Percentiles rank a stretch among this genome's conserved stretches.
phyloP scores from a whole-genome alignment of 2,113 vertebrate genomes.

The Macrotus californicus region DNA sequence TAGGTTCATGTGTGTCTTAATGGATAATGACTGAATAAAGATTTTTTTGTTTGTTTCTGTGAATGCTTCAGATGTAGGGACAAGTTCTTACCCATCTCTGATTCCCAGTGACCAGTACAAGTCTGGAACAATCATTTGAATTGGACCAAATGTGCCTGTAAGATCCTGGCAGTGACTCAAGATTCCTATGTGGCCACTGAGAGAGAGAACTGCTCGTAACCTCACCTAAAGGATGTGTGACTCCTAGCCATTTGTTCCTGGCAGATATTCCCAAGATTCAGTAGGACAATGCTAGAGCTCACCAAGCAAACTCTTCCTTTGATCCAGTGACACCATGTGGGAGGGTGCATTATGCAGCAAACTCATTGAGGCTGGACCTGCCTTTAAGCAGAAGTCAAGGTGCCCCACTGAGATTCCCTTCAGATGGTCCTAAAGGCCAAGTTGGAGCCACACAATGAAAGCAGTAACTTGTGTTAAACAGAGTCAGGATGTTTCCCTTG shows the following conservation, averaged over 20 bases:
- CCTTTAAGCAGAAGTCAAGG: not conserved
- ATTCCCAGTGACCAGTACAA: not conserved
- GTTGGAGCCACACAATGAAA: not conserved
- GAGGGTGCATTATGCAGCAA: not conserved
- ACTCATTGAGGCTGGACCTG: rapidly evolving
- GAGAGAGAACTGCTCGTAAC: not conserved
- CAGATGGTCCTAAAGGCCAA: not conserved
- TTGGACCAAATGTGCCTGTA: not conserved
- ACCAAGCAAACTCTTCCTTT: not conserved
- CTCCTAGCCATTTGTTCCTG: not conserved
- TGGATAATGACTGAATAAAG: not conserved
- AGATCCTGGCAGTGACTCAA: not conserved
- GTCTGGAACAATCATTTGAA: not conserved
- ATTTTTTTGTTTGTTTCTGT: not conserved
- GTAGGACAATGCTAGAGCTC: not conserved
- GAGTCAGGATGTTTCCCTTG: not conserved
- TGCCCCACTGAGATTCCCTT: not conserved
- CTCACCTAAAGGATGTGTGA: not conserved
- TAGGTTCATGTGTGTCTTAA: not conserved
- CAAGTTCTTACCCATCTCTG: not conserved
- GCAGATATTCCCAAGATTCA: not conserved
- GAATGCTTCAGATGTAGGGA: not conserved
- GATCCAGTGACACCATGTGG: too few species aligned
- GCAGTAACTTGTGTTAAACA: not conserved
- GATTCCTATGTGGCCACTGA: not conserved